A percentile compares a stretch with the other conserved stretches of the same genome.
These are phyloP conservation scores for Abramis brama DNA, from an alignment of 2,113 vertebrate species.

Conservation along the genomic window DNA sequence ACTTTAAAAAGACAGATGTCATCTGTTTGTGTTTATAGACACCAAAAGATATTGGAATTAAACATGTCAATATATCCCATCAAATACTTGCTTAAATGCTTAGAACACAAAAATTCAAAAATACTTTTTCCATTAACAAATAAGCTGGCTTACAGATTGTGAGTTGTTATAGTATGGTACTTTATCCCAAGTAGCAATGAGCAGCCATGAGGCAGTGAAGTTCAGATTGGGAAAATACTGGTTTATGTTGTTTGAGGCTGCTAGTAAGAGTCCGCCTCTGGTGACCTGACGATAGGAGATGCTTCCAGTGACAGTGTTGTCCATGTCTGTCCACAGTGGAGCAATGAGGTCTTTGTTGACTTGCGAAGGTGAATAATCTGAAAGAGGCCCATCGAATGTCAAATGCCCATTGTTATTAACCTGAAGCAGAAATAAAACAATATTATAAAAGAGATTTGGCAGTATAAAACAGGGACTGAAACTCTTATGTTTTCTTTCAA, in stretches of 20 bases:
- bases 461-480: neutral
- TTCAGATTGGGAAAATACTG: neutral
- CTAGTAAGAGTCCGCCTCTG: neutral
- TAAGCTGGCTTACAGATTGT: neutral
- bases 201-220: conserved; percentile 28
- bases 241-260: conserved; percentile 7
- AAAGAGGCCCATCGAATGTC: neutral
- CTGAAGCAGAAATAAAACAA: neutral
- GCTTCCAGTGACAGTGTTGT: neutral
- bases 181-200: conserved; percentile 36
- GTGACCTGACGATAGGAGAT: conserved; percentile 35
- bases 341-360: conserved; percentile 8
- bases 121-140: neutral
- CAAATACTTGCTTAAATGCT: neutral
- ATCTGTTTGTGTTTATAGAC: neutral
- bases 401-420: neutral
- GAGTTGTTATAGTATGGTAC: neutral
- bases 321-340: conserved; percentile 32
- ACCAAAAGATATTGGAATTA: neutral
- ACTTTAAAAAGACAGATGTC: neutral
- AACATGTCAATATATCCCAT: neutral
- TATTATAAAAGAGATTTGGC: neutral
- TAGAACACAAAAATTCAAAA: neutral
- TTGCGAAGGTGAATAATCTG: neutral
- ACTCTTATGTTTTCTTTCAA: neutral